A percentile compares a stretch with the other conserved stretches of the same genome.
These are phyloP conservation scores for Artibeus jamaicensis DNA, from an alignment of 2,797 vertebrate species.

Conservation along the genomic window DNA sequence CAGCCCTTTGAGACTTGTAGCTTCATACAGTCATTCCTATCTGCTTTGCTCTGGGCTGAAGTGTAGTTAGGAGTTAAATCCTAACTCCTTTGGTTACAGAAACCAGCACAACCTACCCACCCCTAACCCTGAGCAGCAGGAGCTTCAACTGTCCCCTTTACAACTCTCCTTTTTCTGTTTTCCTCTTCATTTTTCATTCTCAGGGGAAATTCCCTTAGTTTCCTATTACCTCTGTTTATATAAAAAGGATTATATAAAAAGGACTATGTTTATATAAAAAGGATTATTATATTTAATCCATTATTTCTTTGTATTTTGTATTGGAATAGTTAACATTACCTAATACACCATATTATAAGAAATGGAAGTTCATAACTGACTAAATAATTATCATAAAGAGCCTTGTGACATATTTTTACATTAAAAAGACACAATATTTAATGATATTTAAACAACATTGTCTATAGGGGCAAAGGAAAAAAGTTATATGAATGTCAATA, in stretches of 20 bases:
- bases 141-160: background rate
- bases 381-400: constrained; percentile 8
- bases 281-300: background rate
- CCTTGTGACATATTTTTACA: background rate
- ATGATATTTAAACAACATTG: background rate
- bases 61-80: background rate
- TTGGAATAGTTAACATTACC: constrained; percentile 9
- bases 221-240: background rate
- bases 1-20: background rate
- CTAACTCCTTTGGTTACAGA: background rate
- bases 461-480: background rate
- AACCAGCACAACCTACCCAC: background rate
- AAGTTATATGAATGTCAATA: background rate
- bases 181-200: constrained; percentile 20
- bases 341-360: background rate
- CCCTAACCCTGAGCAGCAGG: background rate
- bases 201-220: background rate
- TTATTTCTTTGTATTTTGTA: background rate
- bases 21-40: background rate
- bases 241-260: background rate
- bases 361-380: background rate
- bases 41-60: background rate
- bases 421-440: background rate
- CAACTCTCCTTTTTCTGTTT: background rate
- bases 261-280: too few relatives aligned